Evolutionary conservation across 2,797 vertebrate species (phyloP), one percentile per base, ranked within the genome.

Genomic region (Alfaro cultratus): DNA sequence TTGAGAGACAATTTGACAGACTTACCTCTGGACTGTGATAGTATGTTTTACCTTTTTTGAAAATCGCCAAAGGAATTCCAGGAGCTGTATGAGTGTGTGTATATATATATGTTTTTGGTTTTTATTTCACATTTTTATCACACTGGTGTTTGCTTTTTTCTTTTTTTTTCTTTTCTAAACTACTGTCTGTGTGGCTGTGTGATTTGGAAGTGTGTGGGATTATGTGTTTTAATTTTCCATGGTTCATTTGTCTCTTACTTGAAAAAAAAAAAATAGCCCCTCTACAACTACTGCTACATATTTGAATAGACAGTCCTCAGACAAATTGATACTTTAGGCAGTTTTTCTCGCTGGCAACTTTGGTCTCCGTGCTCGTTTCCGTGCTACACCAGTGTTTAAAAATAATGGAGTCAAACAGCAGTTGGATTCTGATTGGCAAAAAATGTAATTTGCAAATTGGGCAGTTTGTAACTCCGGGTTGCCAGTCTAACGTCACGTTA

Each of bases 51-150:
- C 76, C 74, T 74, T 85, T 85, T 90, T 51, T 85, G 64, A 88
- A 76, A 85, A 80, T 87, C 87, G 90, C 92, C 92, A 92, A 91
- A 94, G 89, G 91, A 83, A 87, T 90, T 93, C 84, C 85, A 82
- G 60, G 80, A 83, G 77, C 80, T 85, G 77, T 68, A 57, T 75
- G 23, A 12, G 73, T 83, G 29, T 72, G 41, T 49, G 1, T 2
- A 8, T 49, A 49, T 49, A 49, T 7, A 49, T 21, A 49, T 2
- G 2, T 15, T 29, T 74, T 49, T n/a, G n/a, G n/a, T n/a, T 1
- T 5, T 31, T 74, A 45, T 86, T n/a, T 6, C 79, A 60, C 57
- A 76, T 53, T 82, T 67, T 75, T 78, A 39, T 75, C 67, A 18
- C 73, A 45, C 74, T 83, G 76, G 43, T 77, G 34, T 80, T 47